Base-by-base conservation (phyloP, 1,140 invertebrate genomes). In the Tetramorium parvispinum region DNA sequence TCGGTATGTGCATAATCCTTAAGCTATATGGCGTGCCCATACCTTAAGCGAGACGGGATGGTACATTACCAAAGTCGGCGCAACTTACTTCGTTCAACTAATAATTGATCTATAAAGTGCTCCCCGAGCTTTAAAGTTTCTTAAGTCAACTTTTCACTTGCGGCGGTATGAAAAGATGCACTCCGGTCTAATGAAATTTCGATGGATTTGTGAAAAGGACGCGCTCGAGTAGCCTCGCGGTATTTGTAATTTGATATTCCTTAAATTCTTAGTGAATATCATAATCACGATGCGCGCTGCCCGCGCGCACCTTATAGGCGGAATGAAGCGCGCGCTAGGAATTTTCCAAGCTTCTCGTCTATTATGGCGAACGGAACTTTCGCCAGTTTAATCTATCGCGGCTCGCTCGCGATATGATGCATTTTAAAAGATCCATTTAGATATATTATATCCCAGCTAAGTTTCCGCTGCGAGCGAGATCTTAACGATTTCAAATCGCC, bases 71-170 rank as follows among this genome's bases (percentile, higher is more conserved):
- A n/a, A 88, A 87, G 89, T 91, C 76, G 76, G 79, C 86, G 88
- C 86, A 91, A 90, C 73, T 89, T 77, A 89, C 73, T 90, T 91
- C 88, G 57, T 86, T 86, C 88, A 78, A 88, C 89, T 91, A 90
- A 86, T 91, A 91, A 90, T 90, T 91, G 88, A 91, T 91, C 88
- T 70, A 91, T 83, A 90, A 89, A 91, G 86, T 89, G 89, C 86
- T 86, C 66, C 43, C 13, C 75, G 40, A 55, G 83, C 57, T 57
- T 55, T 46, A 57, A 90, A 91, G 55, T 91, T 90, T 86, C 88
- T 88, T 82, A 88, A 88, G 88, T 86, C 81, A 90, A 88, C 89
- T 90, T 91, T 91, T 90, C 89, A 89, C 88, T 88, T 85, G 71
- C 73, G 16, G 18, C 49, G 37, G 13, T 55, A 65, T 88, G 77